Base-by-base conservation (phyloP, 2,113 vertebrate species). In the Hemibagrus wyckioides region DNA sequence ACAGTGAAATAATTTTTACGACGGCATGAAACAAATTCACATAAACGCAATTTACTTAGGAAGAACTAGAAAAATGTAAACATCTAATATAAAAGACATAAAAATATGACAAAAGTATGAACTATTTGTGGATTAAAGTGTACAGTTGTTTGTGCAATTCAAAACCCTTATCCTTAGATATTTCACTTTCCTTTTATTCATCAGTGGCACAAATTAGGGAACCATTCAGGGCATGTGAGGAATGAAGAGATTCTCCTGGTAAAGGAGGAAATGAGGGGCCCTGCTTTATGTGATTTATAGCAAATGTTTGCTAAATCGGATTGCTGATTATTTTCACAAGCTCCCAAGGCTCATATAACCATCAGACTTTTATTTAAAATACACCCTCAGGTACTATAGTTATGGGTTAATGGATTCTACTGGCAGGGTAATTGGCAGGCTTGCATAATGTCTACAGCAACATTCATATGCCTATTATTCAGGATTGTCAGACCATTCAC, bases 91-190 rank as follows among this genome's bases (percentile, higher is more conserved):
- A 10, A 73, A 39, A 73, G 3, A 36, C 15, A 33, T 21, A 36
- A 69, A 41, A 39, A 41, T 7, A 1, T 39, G 19, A 25, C 25
- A 56, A 4, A 56, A n/a, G n/a, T 30, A 30, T 30, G 1, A 65
- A 23, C 28, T 65, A 30, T 65, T 30, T 30, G 11, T 65, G 28
- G n/a, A 65, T 14, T 41, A 73, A 39, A 73, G 36, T 73, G 17
- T 19, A 41, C 19, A 44, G 11, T 44, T 76, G 25, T n/a, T 6
- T 77, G 1, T 39, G 36, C 36, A 73, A 23, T 73, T 73, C 17
- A n/a, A n/a, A 41, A 56, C 91, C 91, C 87, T 90, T 92, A 89
- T 88, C 90, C 91, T 91, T 90, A 88, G 81, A 86, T 75, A 89
- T 77, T 65, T 15, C 75, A n/a, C 48, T 89, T 84, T 69, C 57